These are phyloP conservation scores for Hyperoodon ampullatus DNA, from an alignment of 2,113 vertebrate genomes.

Conservation along the genomic window DNA sequence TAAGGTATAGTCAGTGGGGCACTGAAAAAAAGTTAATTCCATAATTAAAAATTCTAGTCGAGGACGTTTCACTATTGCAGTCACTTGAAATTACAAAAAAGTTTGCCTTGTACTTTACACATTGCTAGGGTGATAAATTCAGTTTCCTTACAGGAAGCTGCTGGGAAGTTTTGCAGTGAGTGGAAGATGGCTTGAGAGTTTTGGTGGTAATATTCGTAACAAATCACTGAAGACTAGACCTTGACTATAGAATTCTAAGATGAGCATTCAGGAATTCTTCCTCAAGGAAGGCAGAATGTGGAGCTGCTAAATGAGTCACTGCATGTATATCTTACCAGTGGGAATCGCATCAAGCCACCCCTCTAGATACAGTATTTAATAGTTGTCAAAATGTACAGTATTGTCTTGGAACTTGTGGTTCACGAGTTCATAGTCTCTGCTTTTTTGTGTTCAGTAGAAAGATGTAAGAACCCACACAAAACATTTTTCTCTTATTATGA, in stretches of 20 bases:
- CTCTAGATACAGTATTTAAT: slow-evolving; percentile 75
- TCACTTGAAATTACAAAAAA: slow-evolving; percentile 63
- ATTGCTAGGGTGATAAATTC: slow-evolving; percentile 62
- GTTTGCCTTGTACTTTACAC: slow-evolving; percentile 58
- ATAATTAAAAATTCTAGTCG: slow-evolving; percentile 36
- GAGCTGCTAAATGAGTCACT: slow-evolving; percentile 58
- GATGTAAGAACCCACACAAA: slow-evolving; percentile 92
- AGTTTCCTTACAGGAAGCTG: slow-evolving; percentile 64
- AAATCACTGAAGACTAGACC: slow-evolving; percentile 14
- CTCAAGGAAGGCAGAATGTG: slow-evolving; percentile 46
- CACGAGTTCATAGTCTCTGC: slow-evolving; percentile 86
- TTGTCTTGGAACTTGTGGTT: slow-evolving; percentile 85
- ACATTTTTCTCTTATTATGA: slow-evolving; percentile 90
- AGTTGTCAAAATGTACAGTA: slow-evolving; percentile 81
- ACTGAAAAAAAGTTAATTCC: slow-evolving; percentile 29
- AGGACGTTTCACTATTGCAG: slow-evolving; percentile 44
- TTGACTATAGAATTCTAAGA: slow-evolving; percentile 60
- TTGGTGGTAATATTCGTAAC: slow-evolving; percentile 68
- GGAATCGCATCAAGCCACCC: slow-evolving; percentile 65
- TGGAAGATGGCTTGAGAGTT: slow-evolving; percentile 65
- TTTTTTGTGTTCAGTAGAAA: slow-evolving; percentile 86
- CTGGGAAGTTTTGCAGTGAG: slow-evolving; percentile 66
- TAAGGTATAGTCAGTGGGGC: slow-evolving; percentile 19
- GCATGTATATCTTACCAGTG: slow-evolving; percentile 63
- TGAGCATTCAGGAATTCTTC: slow-evolving; percentile 54